These are phyloP conservation scores for Nycticebus coucang DNA, from an alignment of 2,113 vertebrate species.

Conservation along the genomic window DNA sequence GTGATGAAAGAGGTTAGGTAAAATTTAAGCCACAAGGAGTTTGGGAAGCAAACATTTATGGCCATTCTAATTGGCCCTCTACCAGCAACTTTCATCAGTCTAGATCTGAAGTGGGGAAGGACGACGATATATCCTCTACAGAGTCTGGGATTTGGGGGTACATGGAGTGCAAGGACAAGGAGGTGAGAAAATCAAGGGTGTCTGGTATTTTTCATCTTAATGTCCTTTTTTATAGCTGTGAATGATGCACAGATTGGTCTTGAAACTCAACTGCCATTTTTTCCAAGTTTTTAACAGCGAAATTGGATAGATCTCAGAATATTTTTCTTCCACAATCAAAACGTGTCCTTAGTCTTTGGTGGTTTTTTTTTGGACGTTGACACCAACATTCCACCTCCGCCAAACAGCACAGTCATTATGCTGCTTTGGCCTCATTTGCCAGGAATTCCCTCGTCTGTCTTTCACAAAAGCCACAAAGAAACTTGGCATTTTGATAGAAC, in stretches of 20 bases:
- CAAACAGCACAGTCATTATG: background rate
- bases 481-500: slow-evolving; percentile 29
- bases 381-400: background rate
- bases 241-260: background rate
- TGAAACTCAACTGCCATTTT: slow-evolving; percentile 2
- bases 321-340: background rate
- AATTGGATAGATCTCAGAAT: background rate
- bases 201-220: background rate
- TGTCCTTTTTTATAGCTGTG: background rate
- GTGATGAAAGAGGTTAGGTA: background rate
- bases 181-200: background rate
- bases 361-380: background rate
- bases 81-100: background rate
- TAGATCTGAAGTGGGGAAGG: background rate
- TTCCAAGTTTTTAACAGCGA: background rate
- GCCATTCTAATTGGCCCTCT: background rate
- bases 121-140: background rate
- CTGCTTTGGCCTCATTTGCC: background rate
- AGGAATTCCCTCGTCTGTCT: slow-evolving; percentile 8
- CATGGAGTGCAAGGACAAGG: background rate
- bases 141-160: no score
- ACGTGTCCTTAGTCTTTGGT: background rate
- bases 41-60: background rate
- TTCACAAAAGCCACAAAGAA: slow-evolving; percentile 8
- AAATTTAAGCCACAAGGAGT: slow-evolving; percentile 27